Conservation (phyloP, 2,888 invertebrate genomes). For the Stenodema calcarata region DNA sequence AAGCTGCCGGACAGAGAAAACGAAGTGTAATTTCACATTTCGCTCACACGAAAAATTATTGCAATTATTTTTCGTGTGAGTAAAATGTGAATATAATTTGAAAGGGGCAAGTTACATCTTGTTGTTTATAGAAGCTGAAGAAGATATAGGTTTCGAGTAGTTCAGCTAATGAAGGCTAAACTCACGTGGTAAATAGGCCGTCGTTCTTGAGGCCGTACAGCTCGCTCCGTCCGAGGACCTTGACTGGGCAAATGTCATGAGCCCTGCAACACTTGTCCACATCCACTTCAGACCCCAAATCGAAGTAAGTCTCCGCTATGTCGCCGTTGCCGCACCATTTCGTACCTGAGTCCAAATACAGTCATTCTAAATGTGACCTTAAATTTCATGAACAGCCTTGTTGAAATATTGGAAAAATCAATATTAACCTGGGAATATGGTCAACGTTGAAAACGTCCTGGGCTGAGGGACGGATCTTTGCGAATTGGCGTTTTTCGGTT, state of each 20-base stretch:
- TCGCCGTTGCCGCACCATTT: constrained; percentile 94
- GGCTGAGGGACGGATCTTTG: neutral
- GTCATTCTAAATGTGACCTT: neutral
- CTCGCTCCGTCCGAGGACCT: constrained; percentile 72
- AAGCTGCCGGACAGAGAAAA: no score
- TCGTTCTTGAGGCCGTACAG: constrained; percentile 85
- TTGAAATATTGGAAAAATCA: neutral
- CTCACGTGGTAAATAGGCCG: constrained; percentile 80
- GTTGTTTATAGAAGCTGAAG: neutral
- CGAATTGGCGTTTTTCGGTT: neutral
- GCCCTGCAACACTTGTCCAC: constrained; percentile 85
- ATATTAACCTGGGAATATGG: constrained; percentile 78
- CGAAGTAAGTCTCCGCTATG: constrained; percentile 81
- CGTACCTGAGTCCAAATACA: constrained; percentile 68
- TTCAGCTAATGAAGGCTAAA: constrained; percentile 18
- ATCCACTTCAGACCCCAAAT: constrained; percentile 75
- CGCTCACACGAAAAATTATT: no score
- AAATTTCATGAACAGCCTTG: neutral
- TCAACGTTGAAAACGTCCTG: constrained; percentile 59
- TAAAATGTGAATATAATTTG: no score
- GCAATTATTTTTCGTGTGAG: no score
- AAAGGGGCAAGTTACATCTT: no score
- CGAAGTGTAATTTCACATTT: no score
- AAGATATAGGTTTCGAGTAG: neutral
- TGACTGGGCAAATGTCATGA: constrained; percentile 89